These are phyloP conservation scores for Achatina immaculata DNA, from an alignment of 1,140 invertebrate species.

Conservation along the genomic window DNA sequence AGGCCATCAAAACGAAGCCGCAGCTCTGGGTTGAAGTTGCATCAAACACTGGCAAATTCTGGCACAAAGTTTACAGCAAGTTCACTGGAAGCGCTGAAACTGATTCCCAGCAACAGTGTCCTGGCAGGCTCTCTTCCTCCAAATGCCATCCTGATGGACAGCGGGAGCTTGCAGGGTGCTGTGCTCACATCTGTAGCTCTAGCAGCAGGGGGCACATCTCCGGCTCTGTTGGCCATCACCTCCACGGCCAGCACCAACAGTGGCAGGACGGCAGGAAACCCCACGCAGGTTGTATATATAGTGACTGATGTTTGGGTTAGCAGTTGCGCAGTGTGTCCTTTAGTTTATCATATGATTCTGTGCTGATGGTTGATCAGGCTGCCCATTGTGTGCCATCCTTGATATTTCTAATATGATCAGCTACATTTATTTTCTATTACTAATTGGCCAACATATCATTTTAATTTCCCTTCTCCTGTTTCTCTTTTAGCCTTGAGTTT, in stretches of 20 bases:
- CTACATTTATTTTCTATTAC: too few species aligned
- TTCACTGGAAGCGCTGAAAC: constrained; percentile 48
- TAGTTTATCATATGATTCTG: too few species aligned
- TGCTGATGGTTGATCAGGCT: too few species aligned
- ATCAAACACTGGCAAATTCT: constrained; percentile 16
- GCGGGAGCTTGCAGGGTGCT: constrained; percentile 50
- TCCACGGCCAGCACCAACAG: constrained; percentile 30
- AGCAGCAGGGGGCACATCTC: constrained; percentile 42
- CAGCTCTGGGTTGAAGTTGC: constrained; percentile 24
- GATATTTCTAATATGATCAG: too few species aligned
- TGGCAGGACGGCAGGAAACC: not conserved
- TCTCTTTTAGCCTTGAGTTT: too few species aligned
- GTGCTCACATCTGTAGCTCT: constrained; percentile 58
- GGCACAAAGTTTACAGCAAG: constrained; percentile 25
- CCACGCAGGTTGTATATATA: constrained; percentile 13
- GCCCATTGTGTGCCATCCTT: too few species aligned
- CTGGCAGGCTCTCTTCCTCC: constrained; percentile 32
- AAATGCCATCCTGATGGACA: constrained; percentile 56
- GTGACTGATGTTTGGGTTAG: constrained; percentile 5
- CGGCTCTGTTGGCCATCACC: constrained; percentile 46
- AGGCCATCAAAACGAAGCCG: constrained; percentile 42
- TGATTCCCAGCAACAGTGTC: constrained; percentile 53
- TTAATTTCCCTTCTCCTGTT: too few species aligned
- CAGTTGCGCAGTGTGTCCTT: too few species aligned
- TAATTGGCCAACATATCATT: too few species aligned